phyloP scores from a whole-genome alignment of 2,888 invertebrate genomes.

The Lamproptera curius region DNA sequence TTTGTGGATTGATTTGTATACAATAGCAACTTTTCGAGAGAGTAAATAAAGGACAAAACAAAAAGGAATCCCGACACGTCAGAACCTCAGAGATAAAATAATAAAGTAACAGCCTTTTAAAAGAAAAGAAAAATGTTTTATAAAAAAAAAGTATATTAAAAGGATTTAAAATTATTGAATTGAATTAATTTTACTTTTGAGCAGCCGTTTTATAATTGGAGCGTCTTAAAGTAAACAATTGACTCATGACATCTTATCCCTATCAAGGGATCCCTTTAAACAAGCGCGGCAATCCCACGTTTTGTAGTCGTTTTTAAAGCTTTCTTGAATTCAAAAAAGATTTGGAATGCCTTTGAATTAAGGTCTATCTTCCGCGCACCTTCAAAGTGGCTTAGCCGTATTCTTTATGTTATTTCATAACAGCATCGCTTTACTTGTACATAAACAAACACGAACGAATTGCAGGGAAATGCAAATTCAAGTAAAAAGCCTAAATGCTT shows the following conservation, averaged over 20 bases:
- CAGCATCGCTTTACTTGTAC: too few species aligned
- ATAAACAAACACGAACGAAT: constrained; percentile 45
- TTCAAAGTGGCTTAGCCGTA: constrained; percentile 31
- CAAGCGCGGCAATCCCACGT: constrained; percentile 47
- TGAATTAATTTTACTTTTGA: too few species aligned
- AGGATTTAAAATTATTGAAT: too few species aligned
- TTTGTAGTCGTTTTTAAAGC: constrained; percentile 56
- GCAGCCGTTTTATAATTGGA: too few species aligned
- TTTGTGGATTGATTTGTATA: too few species aligned
- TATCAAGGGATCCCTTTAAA: constrained; percentile 65
- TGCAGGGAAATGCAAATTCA: constrained; percentile 67
- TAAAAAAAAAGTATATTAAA: too few species aligned
- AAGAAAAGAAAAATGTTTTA: too few species aligned
- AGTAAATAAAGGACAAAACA: too few species aligned
- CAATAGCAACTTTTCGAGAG: too few species aligned
- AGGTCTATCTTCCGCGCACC: constrained; percentile 42
- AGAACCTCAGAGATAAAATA: too few species aligned
- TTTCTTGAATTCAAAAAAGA: constrained; percentile 76
- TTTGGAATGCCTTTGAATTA: constrained; percentile 68
- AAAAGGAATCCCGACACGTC: too few species aligned
- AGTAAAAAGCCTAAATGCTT: constrained; percentile 63
- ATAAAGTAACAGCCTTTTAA: too few species aligned
- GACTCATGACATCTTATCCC: constrained; percentile 77
- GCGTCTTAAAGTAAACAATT: constrained; percentile 76
- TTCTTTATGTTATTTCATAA: constrained; percentile 5